These are phyloP conservation scores for Patella caerulea DNA, from an alignment of 2,888 invertebrate genomes.

Conservation along the genomic window DNA sequence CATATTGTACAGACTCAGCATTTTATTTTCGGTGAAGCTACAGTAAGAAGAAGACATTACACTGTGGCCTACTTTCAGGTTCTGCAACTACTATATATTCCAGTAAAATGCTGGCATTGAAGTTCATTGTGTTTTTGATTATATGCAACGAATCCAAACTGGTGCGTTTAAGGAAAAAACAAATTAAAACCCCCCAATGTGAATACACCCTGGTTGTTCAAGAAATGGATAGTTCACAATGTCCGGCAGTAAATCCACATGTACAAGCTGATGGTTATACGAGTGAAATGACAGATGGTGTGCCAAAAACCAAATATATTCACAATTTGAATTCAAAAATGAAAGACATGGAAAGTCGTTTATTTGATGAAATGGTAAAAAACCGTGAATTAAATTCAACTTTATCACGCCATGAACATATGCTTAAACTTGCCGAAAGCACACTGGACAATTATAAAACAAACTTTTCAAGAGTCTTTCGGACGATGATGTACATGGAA, in stretches of 20 bases:
- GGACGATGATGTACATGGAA: conserved; percentile 57
- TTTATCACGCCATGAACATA: conserved; percentile 50
- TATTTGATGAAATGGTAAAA: conserved; percentile 55
- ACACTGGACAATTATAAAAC: conserved; percentile 46
- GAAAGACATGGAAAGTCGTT: conserved; percentile 37
- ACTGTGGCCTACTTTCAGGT: too few species aligned
- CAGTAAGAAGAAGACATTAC: too few species aligned
- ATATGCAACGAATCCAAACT: too few species aligned
- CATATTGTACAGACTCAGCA: too few species aligned
- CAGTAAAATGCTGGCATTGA: too few species aligned
- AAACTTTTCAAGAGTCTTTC: conserved; percentile 55
- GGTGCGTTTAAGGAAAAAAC: too few species aligned
- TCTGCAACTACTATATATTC: too few species aligned
- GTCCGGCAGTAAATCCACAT: conserved; percentile 46
- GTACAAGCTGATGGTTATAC: conserved; percentile 24
- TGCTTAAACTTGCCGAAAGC: conserved; percentile 49
- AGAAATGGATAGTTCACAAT: conserved; percentile 56
- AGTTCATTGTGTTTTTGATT: too few species aligned
- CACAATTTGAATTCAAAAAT: conserved; percentile 30
- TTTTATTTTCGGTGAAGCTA: too few species aligned
- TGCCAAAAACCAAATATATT: conserved; percentile 17
- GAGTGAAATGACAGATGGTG: background rate
- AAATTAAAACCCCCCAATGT: conserved; percentile 34
- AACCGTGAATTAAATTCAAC: conserved; percentile 57
- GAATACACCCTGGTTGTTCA: conserved; percentile 61